phyloP scores from a whole-genome alignment of 2,113 vertebrate genomes.

The Ochotona princeps region DNA sequence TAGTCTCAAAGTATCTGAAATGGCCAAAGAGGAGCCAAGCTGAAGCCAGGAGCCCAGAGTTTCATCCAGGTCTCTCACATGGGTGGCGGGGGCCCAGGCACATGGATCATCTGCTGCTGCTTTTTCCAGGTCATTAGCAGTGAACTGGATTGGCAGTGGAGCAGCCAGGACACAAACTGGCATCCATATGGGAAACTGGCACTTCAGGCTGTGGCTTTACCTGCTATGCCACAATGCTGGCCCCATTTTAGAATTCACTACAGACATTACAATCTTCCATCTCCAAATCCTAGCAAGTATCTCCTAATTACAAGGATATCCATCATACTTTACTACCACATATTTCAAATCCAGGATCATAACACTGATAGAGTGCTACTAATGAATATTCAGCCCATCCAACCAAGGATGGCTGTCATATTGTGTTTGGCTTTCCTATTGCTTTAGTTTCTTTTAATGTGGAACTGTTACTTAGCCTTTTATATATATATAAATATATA shows the following conservation, averaged over 20 bases:
- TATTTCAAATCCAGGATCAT: conserved; percentile 2
- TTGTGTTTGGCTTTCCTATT: not conserved
- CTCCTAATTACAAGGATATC: conserved; percentile 15
- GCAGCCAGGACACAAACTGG: too few species aligned
- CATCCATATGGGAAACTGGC: too few species aligned
- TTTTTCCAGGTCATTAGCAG: too few species aligned
- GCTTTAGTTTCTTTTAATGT: conserved; percentile 4
- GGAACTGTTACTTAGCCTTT: not conserved
- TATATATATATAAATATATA: not conserved
- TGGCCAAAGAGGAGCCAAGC: too few species aligned
- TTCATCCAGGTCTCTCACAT: too few species aligned
- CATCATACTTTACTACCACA: not conserved
- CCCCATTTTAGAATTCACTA: conserved; percentile 20
- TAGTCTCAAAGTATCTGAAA: too few species aligned
- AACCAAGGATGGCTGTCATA: not conserved
- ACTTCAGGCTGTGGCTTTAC: too few species aligned
- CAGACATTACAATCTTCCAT: not conserved
- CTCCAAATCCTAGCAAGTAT: not conserved
- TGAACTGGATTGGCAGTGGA: too few species aligned
- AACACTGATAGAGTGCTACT: not conserved
- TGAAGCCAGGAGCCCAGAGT: too few species aligned
- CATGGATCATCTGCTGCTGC: too few species aligned
- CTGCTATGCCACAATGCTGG: too few species aligned
- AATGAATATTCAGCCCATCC: not conserved
- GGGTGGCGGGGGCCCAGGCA: too few species aligned